A percentile compares a stretch with the other conserved stretches of the same genome.
Evolutionary conservation across 37 sponge, comb jelly and placozoan species (phyloP).

Genomic region (Cliona cf. orientalis): DNA sequence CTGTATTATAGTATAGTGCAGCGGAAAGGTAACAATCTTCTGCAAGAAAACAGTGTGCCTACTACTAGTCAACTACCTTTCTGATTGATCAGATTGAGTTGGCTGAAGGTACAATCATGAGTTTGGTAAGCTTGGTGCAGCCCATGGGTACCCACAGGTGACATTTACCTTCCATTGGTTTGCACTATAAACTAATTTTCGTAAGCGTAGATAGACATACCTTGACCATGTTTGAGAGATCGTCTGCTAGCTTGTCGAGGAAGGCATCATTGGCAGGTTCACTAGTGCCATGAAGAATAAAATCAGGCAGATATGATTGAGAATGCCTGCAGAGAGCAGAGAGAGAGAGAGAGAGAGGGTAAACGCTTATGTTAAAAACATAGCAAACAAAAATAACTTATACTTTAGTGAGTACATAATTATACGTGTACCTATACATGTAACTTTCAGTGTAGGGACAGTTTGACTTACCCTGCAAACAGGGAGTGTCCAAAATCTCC

Average conservation of each 20-base stretch:
- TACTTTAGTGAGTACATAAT: no score
- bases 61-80: no score
- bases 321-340: slow-evolving; percentile 43
- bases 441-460: not conserved
- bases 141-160: no score
- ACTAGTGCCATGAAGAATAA: slow-evolving; percentile 84
- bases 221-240: slow-evolving; percentile 58
- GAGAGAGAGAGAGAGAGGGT: not conserved
- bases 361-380: no score
- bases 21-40: not conserved
- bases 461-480: slow-evolving; percentile 42
- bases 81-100: no score
- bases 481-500: slow-evolving; percentile 68
- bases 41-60: no score
- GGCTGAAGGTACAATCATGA: no score
- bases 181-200: not conserved
- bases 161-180: no score
- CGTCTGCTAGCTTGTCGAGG: slow-evolving; percentile 37
- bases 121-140: no score
- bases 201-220: slow-evolving; percentile 5
- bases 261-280: slow-evolving; percentile 29
- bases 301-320: slow-evolving; percentile 67
- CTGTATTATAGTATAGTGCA: not conserved
- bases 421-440: not conserved
- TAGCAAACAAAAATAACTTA: no score